Conservation (phyloP, 2,797 vertebrate species). For the Ptychobarbus kaznakovi region DNA sequence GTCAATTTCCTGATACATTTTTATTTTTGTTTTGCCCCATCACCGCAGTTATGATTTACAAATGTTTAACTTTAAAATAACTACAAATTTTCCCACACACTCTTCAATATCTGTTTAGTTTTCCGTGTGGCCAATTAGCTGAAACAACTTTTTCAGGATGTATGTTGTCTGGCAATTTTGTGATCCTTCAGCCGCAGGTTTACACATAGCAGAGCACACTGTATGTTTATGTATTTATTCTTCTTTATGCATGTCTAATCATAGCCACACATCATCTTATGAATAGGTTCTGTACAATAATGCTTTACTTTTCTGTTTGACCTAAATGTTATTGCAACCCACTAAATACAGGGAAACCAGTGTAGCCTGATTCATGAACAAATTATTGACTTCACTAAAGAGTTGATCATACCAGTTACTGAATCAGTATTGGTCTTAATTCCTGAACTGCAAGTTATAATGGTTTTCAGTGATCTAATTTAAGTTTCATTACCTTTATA, state of each 20-base stretch:
- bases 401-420: background rate
- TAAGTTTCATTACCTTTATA: too few relatives aligned
- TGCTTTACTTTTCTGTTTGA: background rate
- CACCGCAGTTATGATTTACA: background rate
- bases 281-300: background rate
- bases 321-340: background rate
- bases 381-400: background rate
- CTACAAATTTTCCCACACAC: conserved; percentile 26
- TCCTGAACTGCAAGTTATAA: background rate
- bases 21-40: background rate
- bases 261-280: background rate
- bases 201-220: conserved; percentile 14
- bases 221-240: conserved; percentile 61
- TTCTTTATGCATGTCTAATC: conserved; percentile 40
- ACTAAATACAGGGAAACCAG: background rate
- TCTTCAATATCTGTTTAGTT: conserved; percentile 62
- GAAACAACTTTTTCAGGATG: conserved; percentile 69
- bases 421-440: background rate
- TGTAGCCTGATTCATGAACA: background rate
- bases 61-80: background rate
- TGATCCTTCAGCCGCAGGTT: conserved; percentile 49
- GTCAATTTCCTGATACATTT: background rate
- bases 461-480: too few relatives aligned
- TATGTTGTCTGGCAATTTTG: conserved; percentile 65
- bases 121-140: conserved; percentile 63